Conservation (phyloP, 2,797 vertebrate genomes). For the Gymnoscopelus braueri region DNA sequence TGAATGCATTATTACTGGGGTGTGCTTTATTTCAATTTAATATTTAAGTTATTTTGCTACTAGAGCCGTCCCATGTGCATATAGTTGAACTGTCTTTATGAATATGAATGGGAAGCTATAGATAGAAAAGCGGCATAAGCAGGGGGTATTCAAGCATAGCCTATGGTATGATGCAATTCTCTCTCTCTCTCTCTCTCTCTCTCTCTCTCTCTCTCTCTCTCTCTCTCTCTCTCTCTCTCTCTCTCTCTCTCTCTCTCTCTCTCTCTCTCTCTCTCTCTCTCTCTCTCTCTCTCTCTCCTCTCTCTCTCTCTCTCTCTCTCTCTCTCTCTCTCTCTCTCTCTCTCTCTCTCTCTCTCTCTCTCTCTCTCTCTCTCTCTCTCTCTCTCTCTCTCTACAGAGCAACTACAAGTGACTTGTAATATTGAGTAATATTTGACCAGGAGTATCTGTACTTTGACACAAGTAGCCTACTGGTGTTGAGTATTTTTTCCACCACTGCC, state of each 20-base stretch:
- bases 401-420: too few species aligned
- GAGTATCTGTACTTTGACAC: too few species aligned
- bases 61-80: background rate
- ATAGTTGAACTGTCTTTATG: constrained; percentile 14
- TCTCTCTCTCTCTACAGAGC: too few species aligned
- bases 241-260: too few species aligned
- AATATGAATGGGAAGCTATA: constrained; percentile 27
- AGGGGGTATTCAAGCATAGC: background rate
- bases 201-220: constrained; percentile 8
- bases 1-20: background rate
- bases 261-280: too few species aligned
- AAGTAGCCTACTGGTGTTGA: too few species aligned
- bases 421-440: too few species aligned
- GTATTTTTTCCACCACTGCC: too few species aligned
- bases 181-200: constrained; percentile 8
- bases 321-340: constrained; percentile 7
- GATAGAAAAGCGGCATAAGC: background rate
- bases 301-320: constrained; percentile 7
- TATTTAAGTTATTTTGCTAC: constrained; percentile 1
- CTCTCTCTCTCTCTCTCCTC: constrained; percentile 4
- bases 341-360: too few species aligned
- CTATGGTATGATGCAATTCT: background rate
- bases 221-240: too few species aligned
- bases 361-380: too few species aligned
- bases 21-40: background rate